These are phyloP conservation scores for Scolanthus callimorphus DNA, from an alignment of 92 coral and sea anemone genomes.

Conservation along the genomic window DNA sequence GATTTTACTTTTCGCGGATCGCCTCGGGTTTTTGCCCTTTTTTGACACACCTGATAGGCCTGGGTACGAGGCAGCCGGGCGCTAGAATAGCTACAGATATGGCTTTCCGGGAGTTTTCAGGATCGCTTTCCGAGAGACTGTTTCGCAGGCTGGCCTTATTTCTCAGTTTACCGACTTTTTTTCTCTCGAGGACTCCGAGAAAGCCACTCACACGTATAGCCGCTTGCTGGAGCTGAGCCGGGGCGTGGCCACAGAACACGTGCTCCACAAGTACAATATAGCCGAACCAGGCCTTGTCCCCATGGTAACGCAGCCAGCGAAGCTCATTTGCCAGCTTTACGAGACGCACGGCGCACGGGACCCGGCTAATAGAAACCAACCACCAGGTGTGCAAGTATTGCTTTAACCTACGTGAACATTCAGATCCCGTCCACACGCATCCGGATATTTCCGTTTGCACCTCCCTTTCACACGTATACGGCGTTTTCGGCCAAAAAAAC, in stretches of 20 bases:
- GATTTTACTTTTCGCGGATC: too few relatives aligned
- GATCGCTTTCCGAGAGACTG: too few relatives aligned
- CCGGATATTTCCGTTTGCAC: too few relatives aligned
- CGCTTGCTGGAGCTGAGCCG: constrained; percentile 67
- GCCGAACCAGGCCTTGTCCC: constrained; percentile 58
- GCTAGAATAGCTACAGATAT: too few relatives aligned
- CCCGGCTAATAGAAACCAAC: constrained; percentile 59
- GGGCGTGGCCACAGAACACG: constrained; percentile 77
- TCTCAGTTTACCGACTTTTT: too few relatives aligned
- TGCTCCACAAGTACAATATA: constrained; percentile 71
- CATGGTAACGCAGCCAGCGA: constrained; percentile 78
- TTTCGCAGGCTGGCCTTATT: too few relatives aligned
- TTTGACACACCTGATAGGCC: too few relatives aligned
- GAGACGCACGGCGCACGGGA: constrained; percentile 80
- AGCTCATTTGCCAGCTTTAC: constrained; percentile 83
- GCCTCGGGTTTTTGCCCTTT: too few relatives aligned
- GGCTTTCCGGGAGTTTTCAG: too few relatives aligned
- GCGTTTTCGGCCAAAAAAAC: too few relatives aligned
- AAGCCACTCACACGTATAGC: constrained; percentile 57
- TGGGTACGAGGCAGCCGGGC: too few relatives aligned
- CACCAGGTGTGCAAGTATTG: constrained; percentile 56
- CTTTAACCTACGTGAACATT: constrained; percentile 70
- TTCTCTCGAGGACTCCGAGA: constrained; percentile 56
- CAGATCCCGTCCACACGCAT: constrained; percentile 44
- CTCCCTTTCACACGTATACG: too few relatives aligned